These are phyloP conservation scores for Idris sp. DNA, from an alignment of 1,140 invertebrate species.

Conservation along the genomic window DNA sequence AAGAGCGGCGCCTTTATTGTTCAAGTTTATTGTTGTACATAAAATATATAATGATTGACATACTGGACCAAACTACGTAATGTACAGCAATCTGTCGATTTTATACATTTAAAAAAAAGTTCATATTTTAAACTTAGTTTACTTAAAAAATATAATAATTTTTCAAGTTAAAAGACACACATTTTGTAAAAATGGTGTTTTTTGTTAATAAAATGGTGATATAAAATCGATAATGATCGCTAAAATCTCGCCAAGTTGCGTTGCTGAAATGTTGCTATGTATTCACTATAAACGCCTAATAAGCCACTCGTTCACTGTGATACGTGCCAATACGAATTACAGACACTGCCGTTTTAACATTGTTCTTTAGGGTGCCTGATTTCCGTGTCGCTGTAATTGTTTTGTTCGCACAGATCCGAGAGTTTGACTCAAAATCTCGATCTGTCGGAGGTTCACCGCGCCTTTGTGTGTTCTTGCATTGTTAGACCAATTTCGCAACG, in stretches of 20 bases:
- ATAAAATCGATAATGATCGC: conserved; percentile 54
- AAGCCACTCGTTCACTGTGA: conserved; percentile 67
- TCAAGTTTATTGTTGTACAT: conserved; percentile 32
- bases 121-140: too few species aligned
- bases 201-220: too few species aligned
- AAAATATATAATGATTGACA: conserved; percentile 32
- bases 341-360: conserved; percentile 62
- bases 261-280: conserved; percentile 62
- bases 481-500: conserved; percentile 33
- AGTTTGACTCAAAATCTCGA: conserved; percentile 22
- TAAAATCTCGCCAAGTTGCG: conserved; percentile 47
- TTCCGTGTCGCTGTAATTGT: conserved; percentile 31
- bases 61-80: conserved; percentile 56
- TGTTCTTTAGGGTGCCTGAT: conserved; percentile 34
- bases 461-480: conserved; percentile 28
- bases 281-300: conserved; percentile 59
- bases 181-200: too few species aligned
- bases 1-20: conserved; percentile 34
- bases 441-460: conserved; percentile 5
- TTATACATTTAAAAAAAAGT: conserved; percentile 21
- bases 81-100: conserved; percentile 44
- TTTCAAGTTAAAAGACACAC: too few species aligned
- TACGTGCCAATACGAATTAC: conserved; percentile 69
- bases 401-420: conserved; percentile 11
- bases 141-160: too few species aligned